Conservation (phyloP, 2,113 vertebrate species). For the Salvator merianae region DNA sequence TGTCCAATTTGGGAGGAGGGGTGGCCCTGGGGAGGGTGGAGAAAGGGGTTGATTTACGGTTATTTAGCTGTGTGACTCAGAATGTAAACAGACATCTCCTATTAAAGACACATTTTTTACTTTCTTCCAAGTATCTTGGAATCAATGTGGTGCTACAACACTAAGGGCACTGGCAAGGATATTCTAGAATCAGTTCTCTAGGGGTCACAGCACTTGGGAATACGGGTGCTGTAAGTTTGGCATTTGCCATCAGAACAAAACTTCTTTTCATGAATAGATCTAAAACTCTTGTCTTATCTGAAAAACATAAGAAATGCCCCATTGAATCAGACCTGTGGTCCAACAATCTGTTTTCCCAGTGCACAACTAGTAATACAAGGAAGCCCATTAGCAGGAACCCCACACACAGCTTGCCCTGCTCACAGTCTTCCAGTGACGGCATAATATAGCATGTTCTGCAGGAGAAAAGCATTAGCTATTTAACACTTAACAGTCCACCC, state of each 20-base stretch:
- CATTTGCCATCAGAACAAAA: background rate
- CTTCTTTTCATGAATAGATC: background rate
- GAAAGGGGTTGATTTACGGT: conserved; percentile 63
- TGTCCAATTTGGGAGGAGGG: conserved; percentile 40
- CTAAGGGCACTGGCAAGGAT: background rate
- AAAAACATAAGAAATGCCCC: no score
- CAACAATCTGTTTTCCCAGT: no score
- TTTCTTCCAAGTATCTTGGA: conserved; percentile 15
- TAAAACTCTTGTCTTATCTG: background rate
- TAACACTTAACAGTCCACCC: no score
- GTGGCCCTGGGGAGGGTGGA: background rate
- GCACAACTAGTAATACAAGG: no score
- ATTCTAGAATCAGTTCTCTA: background rate
- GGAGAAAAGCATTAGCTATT: no score
- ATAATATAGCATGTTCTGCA: no score
- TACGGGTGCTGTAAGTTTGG: background rate
- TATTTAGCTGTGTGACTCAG: conserved; percentile 56
- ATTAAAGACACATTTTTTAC: conserved; percentile 58
- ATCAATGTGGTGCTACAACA: rapidly evolving
- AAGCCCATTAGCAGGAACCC: no score
- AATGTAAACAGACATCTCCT: conserved; percentile 56
- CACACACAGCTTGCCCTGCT: no score
- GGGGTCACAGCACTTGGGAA: background rate
- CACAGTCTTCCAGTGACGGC: no score
- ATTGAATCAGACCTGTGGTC: no score